Conservation (phyloP, 1,140 invertebrate genomes). For the Drosophila nebulosa region DNA sequence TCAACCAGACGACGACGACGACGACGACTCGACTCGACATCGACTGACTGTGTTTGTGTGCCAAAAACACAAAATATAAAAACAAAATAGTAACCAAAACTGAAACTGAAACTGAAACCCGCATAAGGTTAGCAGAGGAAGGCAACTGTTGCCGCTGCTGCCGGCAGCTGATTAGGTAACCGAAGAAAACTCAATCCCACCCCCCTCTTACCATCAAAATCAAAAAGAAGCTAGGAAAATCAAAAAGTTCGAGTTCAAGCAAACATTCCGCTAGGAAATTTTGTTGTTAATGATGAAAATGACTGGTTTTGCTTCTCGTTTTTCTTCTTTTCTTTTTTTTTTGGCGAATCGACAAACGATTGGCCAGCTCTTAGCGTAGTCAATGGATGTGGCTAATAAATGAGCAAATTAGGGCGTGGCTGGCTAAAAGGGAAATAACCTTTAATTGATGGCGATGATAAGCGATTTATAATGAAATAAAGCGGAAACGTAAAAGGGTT, state of each 20-base stretch:
- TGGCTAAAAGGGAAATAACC: not conserved
- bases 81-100: too few species aligned
- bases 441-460: not conserved
- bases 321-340: not conserved
- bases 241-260: slow-evolving; percentile 76
- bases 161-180: slow-evolving; percentile 63
- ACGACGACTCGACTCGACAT: too few species aligned
- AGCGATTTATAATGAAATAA: not conserved
- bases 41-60: slow-evolving; percentile 62
- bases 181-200: too few species aligned
- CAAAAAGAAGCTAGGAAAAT: slow-evolving; percentile 2
- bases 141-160: slow-evolving; percentile 39
- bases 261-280: slow-evolving; percentile 49
- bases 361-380: not conserved
- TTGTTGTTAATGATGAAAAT: slow-evolving; percentile 29
- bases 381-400: slow-evolving; percentile 20
- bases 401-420: slow-evolving; percentile 1
- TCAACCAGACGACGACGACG: not conserved
- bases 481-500: not conserved
- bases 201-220: too few species aligned
- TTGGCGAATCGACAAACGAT: slow-evolving; percentile 23
- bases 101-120: slow-evolving; percentile 14
- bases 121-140: slow-evolving; percentile 63
- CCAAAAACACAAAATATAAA: slow-evolving; percentile 31
- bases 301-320: not conserved